Evolutionary conservation across 2,113 vertebrate genomes (phyloP), one percentile per base, ranked within the genome.

Genomic region (Mystacornis crossleyi): DNA sequence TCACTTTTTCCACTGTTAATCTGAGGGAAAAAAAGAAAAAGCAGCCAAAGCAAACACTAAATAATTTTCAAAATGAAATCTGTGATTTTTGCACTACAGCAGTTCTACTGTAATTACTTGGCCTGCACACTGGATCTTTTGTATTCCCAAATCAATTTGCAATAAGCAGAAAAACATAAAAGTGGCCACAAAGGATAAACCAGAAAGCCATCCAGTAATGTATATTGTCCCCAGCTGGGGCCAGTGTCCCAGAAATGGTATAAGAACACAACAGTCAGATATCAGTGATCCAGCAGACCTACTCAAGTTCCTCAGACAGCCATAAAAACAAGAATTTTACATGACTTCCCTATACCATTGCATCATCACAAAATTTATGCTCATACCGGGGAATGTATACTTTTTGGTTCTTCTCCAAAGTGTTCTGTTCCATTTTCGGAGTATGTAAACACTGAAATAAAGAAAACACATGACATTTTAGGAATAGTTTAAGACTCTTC

Each of bases 401-500:
- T 90, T 96, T 98, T 99, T 90, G 97, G 97, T 95, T 99, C 98
- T 71, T 98, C 98, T 95, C 93, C 95, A 89, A 98, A 98, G 94
- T 98, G 97, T 45, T 99, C 98, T 7, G 97, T 98, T 90, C 99
- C 99, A 1, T 99, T 99, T 98, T 99, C 99, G 7, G 99, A 96
- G 48, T 98, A 98, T 20, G 98, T 98, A 97, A 99, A 99, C 94
- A 99, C 99, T 99, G 95, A 95, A 95, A 96, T 45, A 73, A 93
- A 98, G 93, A 62, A 96, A 96, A 97, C 28, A 91, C 17, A 84
- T 29, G 31, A 40, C 28, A 86, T 81, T 89, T 95, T 62, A 96
- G 45, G 14, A 82, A 29, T 33, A 85, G 53, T 55, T 79, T 31
- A 36, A 48, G 77, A 43, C 24, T 61, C 20, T 51, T 45, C 23